Percentiles rank a stretch among this genome's conserved stretches.
Conservation (phyloP, 2,797 vertebrate species). For the Brotula barbata region DNA sequence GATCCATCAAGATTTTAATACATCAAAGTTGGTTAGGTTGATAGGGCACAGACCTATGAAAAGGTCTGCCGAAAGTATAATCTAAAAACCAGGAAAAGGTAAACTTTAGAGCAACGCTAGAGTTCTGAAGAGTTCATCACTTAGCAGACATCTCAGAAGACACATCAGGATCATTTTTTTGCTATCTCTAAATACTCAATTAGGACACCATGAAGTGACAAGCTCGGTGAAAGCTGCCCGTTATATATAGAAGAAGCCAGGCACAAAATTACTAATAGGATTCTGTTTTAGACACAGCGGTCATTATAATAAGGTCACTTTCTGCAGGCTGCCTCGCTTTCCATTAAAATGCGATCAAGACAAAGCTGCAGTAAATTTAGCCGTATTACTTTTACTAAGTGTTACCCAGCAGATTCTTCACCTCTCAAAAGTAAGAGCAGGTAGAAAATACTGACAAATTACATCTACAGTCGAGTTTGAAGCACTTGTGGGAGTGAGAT, state of each 20-base stretch:
- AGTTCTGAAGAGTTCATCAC: conserved; percentile 30
- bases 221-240: conserved; percentile 42
- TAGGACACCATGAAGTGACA: conserved; percentile 50
- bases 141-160: conserved; percentile 36
- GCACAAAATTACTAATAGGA: conserved; percentile 41
- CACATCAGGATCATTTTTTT: conserved; percentile 46
- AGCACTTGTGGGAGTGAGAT: neutral
- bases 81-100: neutral
- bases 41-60: neutral
- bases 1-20: conserved; percentile 8
- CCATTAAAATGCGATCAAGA: too few species aligned
- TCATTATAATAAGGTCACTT: conserved; percentile 47
- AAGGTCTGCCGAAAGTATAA: conserved; percentile 3
- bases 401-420: neutral
- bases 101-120: conserved; percentile 10
- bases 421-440: conserved; percentile 4
- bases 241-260: conserved; percentile 21
- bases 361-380: too few species aligned
- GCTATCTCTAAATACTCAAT: conserved; percentile 57
- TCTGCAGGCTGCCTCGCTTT: too few species aligned
- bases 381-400: conserved; percentile 24
- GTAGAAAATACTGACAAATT: neutral
- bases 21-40: neutral
- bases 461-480: too few species aligned
- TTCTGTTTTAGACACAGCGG: conserved; percentile 42